Base-by-base conservation (phyloP, 2,888 invertebrate species). In the Cerastoderma edule region DNA sequence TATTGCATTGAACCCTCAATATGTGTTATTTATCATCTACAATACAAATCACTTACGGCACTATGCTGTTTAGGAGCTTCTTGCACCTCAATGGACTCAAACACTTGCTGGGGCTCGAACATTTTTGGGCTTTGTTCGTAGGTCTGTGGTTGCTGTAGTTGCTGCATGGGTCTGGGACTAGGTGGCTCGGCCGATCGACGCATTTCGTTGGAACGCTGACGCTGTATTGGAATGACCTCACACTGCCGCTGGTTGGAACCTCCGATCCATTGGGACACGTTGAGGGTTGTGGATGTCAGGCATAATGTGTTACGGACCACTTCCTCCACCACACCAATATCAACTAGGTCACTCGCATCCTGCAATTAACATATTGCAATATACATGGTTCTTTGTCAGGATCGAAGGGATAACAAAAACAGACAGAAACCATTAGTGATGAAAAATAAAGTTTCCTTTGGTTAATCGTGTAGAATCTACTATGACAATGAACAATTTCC, bases 291-390 rank as follows among this genome's bases (percentile, higher is more conserved):
- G 74, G 85, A 84, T 39, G 89, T 84, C 72, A 90, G 83, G 72
- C 86, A 86, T 56, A 90, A 85, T 39, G 90, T 83, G 72, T 90
- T 89, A 33, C 90, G 86, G 28, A 90, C 84, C 28, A 87, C 87
- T 67, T 87, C 87, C 75, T 90, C 87, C 28, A 88, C 86, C 0
- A 88, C 88, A 10, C 87, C 89, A 8, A 90, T 76, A 68, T 90
- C 90, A 6, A 89, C 90, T 75, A 90, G 75, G 72, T 89, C 89
- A 56, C 83, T 75, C 0, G 87, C 85, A 67, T 88, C 89, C 90
- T 90, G 75, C 5, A 75, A 39, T 10, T 16, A 39, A 39, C 10
- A 44, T 44, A 19, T 44, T 13, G 44, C 44, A 10, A 44, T 44
- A 19, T 10, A 13, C 19, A 44, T n/a, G n/a, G n/a, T n/a, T n/a